Percentiles rank a stretch among this genome's conserved stretches.
These are phyloP conservation scores for Stenotaenia linearis DNA, from an alignment of 2,888 invertebrate genomes.

Conservation along the genomic window DNA sequence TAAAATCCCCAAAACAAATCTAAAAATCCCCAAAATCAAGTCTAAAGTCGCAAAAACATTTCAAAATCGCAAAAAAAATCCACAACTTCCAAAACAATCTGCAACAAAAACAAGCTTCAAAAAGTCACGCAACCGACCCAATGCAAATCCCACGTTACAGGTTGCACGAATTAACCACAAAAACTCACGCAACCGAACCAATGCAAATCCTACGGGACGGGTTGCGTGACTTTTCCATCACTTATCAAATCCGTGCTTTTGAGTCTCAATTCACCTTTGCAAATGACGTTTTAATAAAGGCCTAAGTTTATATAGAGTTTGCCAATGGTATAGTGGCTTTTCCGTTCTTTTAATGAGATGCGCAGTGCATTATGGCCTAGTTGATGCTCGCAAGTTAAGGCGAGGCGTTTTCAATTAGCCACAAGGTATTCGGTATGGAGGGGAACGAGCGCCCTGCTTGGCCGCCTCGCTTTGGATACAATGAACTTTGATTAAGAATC, in stretches of 20 bases:
- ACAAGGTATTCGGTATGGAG: slow-evolving; percentile 10
- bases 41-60: no score
- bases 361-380: slow-evolving; percentile 16
- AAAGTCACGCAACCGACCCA: no score
- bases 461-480: slow-evolving; percentile 24
- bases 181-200: no score
- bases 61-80: no score
- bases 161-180: no score
- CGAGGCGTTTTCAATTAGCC: slow-evolving; percentile 26
- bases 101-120: no score
- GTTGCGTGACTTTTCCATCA: neutral
- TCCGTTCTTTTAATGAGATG: slow-evolving; percentile 5
- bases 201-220: no score
- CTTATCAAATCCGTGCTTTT: neutral
- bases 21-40: no score
- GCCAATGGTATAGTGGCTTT: neutral
- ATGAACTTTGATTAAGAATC: slow-evolving; percentile 23
- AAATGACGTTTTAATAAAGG: slow-evolving; percentile 11
- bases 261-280: neutral
- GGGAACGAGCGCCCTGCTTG: slow-evolving; percentile 17
- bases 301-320: neutral
- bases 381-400: slow-evolving; percentile 5
- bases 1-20: no score
- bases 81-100: no score
- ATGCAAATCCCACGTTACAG: no score